These are phyloP conservation scores for Strigamia maritima DNA, from an alignment of 2,888 invertebrate genomes.

Conservation along the genomic window DNA sequence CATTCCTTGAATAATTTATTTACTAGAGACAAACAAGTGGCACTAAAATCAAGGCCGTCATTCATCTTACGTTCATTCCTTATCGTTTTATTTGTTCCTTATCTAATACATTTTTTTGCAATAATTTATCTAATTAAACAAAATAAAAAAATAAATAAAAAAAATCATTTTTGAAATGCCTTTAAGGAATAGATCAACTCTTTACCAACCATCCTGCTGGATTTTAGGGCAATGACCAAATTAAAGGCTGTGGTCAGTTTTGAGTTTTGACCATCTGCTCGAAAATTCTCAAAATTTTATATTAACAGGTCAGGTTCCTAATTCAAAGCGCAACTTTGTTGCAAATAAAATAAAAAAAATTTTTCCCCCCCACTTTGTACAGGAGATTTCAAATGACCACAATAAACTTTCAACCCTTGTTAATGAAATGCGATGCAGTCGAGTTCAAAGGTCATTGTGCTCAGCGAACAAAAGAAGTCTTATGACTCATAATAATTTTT, in stretches of 20 bases:
- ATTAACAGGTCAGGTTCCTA: too few relatives aligned
- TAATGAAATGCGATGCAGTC: background rate
- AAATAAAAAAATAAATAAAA: background rate
- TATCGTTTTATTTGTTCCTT: background rate
- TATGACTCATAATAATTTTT: background rate
- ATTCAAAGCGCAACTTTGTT: background rate
- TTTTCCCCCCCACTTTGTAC: background rate
- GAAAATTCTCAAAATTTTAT: too few relatives aligned
- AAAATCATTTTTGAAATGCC: background rate
- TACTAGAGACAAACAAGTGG: constrained; percentile 1
- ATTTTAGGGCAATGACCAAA: constrained; percentile 1
- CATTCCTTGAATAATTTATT: constrained; percentile 23
- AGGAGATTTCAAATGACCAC: background rate
- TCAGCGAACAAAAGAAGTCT: background rate
- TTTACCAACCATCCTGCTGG: background rate
- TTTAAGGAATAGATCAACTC: constrained; percentile 10
- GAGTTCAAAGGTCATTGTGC: constrained; percentile 23
- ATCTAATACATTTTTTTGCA: background rate
- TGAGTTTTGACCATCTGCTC: background rate
- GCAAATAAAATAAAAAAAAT: background rate
- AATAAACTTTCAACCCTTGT: background rate
- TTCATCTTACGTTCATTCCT: constrained; percentile 11
- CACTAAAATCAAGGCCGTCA: background rate
- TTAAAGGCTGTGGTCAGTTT: constrained; percentile 5
- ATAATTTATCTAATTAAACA: background rate